These are phyloP conservation scores for Oryzias sinensis DNA, from an alignment of 2,797 vertebrate species.

Conservation along the genomic window DNA sequence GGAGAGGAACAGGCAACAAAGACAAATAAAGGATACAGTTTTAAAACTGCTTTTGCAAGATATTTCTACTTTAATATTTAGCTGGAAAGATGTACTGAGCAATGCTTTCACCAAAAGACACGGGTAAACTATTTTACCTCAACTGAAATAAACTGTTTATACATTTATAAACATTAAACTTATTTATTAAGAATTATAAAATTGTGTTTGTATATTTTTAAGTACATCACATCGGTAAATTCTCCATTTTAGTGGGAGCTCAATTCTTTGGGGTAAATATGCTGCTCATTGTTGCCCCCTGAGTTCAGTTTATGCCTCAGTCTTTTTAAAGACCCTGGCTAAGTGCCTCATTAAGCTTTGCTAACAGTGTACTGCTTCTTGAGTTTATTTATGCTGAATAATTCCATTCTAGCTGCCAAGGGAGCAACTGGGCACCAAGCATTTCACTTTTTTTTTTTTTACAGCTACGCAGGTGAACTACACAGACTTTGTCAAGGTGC, in stretches of 20 bases:
- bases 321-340: constrained; percentile 56
- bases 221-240: not conserved
- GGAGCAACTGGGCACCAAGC: constrained; percentile 30
- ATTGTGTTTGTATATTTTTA: too few relatives aligned
- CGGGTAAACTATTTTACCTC: too few relatives aligned
- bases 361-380: constrained; percentile 51
- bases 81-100: too few relatives aligned
- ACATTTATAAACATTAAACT: too few relatives aligned
- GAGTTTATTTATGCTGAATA: constrained; percentile 60
- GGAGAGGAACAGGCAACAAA: not conserved
- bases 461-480: constrained; percentile 23
- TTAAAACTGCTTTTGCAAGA: not conserved
- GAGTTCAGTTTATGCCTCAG: constrained; percentile 36
- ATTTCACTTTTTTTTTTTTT: constrained; percentile 12
- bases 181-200: too few relatives aligned
- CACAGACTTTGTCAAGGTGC: constrained; percentile 40
- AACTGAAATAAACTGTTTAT: too few relatives aligned
- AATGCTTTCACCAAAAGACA: too few relatives aligned
- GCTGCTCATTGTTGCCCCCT: constrained; percentile 27
- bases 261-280: constrained; percentile 12
- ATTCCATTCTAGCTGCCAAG: constrained; percentile 46
- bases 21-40: not conserved
- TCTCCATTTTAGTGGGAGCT: constrained; percentile 13
- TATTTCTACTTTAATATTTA: not conserved
- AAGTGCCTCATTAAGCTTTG: constrained; percentile 60